phyloP scores from a whole-genome alignment of 2,113 vertebrate species.

The Strigops habroptila region DNA sequence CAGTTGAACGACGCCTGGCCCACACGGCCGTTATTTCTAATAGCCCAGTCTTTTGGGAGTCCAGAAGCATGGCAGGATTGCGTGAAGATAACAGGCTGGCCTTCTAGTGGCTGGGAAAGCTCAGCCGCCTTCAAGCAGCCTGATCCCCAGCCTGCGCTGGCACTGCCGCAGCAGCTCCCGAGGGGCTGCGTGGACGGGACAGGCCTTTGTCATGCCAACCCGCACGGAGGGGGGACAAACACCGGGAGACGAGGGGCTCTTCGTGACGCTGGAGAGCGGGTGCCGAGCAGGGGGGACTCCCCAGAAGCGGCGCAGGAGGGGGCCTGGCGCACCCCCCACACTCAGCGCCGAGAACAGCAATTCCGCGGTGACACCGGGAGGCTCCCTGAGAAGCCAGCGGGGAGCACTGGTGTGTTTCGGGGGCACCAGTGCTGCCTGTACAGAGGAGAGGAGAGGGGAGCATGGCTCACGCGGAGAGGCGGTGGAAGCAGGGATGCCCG shows the following conservation, averaged over 20 bases:
- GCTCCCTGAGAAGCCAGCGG: background rate
- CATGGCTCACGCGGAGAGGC: accelerated
- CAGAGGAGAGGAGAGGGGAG: background rate
- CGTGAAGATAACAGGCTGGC: accelerated
- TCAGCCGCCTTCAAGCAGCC: background rate
- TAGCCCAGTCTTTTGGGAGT: background rate
- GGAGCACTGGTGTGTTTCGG: accelerated
- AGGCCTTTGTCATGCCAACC: accelerated
- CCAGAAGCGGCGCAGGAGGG: accelerated
- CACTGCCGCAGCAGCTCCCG: accelerated
- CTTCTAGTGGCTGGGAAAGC: accelerated
- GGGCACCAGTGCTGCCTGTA: accelerated
- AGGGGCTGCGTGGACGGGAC: accelerated
- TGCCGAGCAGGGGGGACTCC: accelerated
- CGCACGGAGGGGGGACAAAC: accelerated
- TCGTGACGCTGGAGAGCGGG: accelerated
- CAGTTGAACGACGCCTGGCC: background rate
- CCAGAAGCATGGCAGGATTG: background rate
- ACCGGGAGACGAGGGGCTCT: accelerated
- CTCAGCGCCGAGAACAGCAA: accelerated
- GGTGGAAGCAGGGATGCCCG: accelerated
- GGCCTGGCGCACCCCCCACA: accelerated
- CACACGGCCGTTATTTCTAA: background rate
- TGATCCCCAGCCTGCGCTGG: accelerated
- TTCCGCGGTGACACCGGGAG: accelerated